A percentile compares a stretch with the other conserved stretches of the same genome.
Conservation (phyloP, 2,113 vertebrate genomes). For the Trichechus manatus region DNA sequence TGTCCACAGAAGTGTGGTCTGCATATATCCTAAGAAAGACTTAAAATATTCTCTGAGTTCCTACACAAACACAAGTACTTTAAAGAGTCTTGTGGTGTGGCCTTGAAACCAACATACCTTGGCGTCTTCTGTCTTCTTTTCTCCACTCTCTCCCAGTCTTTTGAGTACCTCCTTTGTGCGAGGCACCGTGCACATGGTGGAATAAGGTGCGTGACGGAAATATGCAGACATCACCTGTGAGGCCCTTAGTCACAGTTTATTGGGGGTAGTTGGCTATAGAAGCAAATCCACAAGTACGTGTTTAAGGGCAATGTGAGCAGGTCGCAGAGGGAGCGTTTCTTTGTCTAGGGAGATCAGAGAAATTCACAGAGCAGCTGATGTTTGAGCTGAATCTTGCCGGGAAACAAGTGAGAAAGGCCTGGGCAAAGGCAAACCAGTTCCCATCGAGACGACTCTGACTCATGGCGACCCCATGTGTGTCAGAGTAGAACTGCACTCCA, state of each 20-base stretch:
- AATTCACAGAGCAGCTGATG: background rate
- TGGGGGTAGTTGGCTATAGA: background rate
- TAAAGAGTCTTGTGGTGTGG: background rate
- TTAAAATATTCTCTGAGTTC: background rate
- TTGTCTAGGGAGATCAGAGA: background rate
- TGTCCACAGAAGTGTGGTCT: background rate
- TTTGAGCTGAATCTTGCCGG: background rate
- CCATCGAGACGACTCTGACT: too few relatives aligned
- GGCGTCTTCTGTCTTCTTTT: background rate
- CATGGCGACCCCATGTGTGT: too few relatives aligned
- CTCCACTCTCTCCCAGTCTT: background rate
- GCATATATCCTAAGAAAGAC: background rate
- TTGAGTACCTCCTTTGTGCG: background rate
- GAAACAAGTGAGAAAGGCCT: background rate
- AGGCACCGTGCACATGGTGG: background rate
- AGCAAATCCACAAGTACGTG: background rate
- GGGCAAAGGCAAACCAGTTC: background rate
- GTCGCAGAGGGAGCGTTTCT: background rate
- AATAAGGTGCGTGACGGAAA: background rate
- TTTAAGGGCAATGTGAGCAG: fast-evolving
- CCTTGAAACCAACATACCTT: background rate
- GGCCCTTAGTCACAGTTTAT: background rate
- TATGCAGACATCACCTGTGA: fast-evolving
- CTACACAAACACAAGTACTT: background rate
- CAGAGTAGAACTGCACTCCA: too few relatives aligned